Conservation (phyloP, 2,113 vertebrate species). For the Dendropsophus ebraccatus region DNA sequence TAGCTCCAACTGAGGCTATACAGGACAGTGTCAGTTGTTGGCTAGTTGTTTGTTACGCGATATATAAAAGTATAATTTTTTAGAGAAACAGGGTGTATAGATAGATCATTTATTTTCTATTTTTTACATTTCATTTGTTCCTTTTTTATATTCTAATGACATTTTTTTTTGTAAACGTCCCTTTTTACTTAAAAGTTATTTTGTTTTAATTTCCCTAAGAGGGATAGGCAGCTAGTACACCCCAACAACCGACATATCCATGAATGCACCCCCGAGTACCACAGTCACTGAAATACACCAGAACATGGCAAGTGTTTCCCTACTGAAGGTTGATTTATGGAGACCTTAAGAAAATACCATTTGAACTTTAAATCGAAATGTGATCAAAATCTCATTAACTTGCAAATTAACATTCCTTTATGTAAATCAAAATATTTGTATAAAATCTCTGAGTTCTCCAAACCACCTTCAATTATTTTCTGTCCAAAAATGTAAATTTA, state of each 20-base stretch:
- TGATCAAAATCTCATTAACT: slow-evolving; percentile 42
- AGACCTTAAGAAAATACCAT: slow-evolving; percentile 18
- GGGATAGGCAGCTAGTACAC: background rate
- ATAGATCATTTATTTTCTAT: no score
- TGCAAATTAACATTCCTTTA: slow-evolving; percentile 32
- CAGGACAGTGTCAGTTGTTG: no score
- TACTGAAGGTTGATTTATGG: slow-evolving; percentile 25
- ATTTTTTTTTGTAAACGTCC: no score
- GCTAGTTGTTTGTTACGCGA: no score
- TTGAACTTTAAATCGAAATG: slow-evolving; percentile 17
- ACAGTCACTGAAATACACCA: background rate
- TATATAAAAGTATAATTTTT: no score
- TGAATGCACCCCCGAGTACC: background rate
- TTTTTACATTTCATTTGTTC: no score
- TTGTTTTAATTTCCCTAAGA: background rate
- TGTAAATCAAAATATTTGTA: background rate
- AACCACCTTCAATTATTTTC: slow-evolving; percentile 22
- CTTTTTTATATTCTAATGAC: background rate
- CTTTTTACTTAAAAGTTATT: no score
- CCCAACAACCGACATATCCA: background rate
- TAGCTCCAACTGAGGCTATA: no score
- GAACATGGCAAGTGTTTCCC: background rate
- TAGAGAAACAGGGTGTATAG: no score
- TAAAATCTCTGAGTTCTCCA: background rate
- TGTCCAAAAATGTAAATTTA: slow-evolving; percentile 21